Percentiles rank a stretch among this genome's conserved stretches.
Evolutionary conservation across 2,797 vertebrate genomes (phyloP).

Genomic region (Pseudochirops cupreus): DNA sequence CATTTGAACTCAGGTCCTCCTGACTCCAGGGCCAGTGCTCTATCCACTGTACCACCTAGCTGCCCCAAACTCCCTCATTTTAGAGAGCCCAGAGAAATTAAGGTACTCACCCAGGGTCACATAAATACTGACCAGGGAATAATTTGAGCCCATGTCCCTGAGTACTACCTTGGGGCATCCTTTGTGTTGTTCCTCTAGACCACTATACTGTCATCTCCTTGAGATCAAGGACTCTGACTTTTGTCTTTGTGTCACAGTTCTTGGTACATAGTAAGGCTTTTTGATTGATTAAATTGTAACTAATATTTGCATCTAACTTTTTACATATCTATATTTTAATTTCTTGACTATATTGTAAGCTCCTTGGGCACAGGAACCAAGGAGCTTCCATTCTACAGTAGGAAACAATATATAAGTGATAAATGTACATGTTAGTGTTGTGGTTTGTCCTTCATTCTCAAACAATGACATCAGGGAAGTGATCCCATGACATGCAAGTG

Average conservation of each 20-base stretch:
- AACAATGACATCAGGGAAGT: too few relatives aligned
- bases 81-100: not conserved
- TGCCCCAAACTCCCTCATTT: not conserved
- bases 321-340: accelerated
- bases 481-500: too few relatives aligned
- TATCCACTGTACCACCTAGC: not conserved
- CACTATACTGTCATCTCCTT: not conserved
- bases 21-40: not conserved
- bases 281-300: not conserved
- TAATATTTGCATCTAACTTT: not conserved
- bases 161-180: not conserved
- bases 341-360: not conserved
- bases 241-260: not conserved
- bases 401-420: not conserved
- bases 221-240: not conserved
- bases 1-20: not conserved
- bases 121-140: not conserved
- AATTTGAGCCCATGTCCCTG: not conserved
- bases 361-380: not conserved
- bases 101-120: not conserved
- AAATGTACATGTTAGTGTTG: not conserved
- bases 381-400: not conserved
- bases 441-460: too few relatives aligned
- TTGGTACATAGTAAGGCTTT: not conserved
- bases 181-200: not conserved